Percentiles rank a stretch among this genome's conserved stretches.
These are phyloP conservation scores for Tachina lurida DNA, from an alignment of 2,888 invertebrate genomes.

Conservation along the genomic window DNA sequence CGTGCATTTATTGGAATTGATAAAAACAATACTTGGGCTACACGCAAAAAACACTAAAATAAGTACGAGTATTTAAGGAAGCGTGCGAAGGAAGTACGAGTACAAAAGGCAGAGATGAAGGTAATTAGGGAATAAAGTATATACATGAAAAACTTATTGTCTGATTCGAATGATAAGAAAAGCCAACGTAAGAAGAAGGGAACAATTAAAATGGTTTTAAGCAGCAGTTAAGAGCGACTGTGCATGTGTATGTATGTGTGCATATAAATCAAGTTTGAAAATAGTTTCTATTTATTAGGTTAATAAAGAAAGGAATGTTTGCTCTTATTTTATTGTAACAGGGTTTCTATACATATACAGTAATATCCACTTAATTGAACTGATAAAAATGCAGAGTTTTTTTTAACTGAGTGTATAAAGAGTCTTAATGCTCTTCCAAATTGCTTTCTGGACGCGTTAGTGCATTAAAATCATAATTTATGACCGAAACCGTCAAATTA, in stretches of 20 bases:
- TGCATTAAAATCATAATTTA: too few species aligned
- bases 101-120: conserved; percentile 54
- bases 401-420: too few species aligned
- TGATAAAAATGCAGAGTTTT: too few species aligned
- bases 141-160: conserved; percentile 56
- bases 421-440: too few species aligned
- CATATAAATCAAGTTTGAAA: conserved; percentile 17
- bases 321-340: background rate
- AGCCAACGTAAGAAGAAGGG: conserved; percentile 24
- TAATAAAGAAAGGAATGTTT: conserved; percentile 1
- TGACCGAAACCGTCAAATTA: too few species aligned
- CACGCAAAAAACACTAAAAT: background rate
- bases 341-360: too few species aligned
- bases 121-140: conserved; percentile 56
- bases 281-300: conserved; percentile 45
- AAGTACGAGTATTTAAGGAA: background rate
- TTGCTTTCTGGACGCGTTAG: too few species aligned
- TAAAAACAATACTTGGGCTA: conserved; percentile 1
- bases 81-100: conserved; percentile 19
- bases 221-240: background rate
- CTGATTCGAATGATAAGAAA: conserved; percentile 61
- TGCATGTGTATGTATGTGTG: background rate
- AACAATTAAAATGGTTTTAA: conserved; percentile 58
- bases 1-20: conserved; percentile 61
- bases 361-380: too few species aligned